These are phyloP conservation scores for Stenodema calcarata DNA, from an alignment of 2,888 invertebrate species.

Conservation along the genomic window DNA sequence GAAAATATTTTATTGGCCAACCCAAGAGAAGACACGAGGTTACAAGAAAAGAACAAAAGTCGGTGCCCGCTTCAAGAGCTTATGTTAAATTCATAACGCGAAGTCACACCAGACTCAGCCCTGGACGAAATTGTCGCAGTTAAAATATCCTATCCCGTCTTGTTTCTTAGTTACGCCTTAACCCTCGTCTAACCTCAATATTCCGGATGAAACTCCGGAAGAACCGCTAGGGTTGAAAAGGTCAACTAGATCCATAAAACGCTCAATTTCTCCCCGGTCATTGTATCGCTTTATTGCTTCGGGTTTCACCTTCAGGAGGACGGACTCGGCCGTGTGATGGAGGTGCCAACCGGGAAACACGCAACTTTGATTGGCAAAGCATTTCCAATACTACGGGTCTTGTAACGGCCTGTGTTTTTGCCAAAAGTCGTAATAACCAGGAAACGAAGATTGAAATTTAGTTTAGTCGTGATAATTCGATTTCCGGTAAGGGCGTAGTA, in stretches of 20 bases:
- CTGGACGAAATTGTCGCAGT: background rate
- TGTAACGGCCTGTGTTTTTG: too few relatives aligned
- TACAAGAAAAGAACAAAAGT: background rate
- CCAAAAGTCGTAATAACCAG: too few relatives aligned
- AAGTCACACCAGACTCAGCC: background rate
- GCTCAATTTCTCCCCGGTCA: conserved; percentile 21
- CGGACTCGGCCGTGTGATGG: background rate
- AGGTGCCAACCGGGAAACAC: background rate
- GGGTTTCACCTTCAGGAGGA: background rate
- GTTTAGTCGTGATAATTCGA: too few relatives aligned
- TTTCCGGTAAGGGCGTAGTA: too few relatives aligned
- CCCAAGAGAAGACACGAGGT: background rate
- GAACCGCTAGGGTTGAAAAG: conserved; percentile 5
- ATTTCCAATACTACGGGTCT: too few relatives aligned
- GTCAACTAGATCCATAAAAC: conserved; percentile 28
- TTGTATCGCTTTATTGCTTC: conserved; percentile 8
- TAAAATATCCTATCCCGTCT: background rate
- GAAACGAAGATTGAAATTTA: too few relatives aligned
- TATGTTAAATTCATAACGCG: background rate
- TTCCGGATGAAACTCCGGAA: background rate
- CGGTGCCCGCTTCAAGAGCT: background rate
- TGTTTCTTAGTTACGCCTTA: background rate
- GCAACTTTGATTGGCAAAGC: background rate
- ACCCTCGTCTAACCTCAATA: background rate
- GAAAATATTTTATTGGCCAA: background rate